A percentile compares a stretch with the other conserved stretches of the same genome.
Conservation (phyloP, 35 echinoderm and acorn worm genomes). For the Apostichopus japonicus region DNA sequence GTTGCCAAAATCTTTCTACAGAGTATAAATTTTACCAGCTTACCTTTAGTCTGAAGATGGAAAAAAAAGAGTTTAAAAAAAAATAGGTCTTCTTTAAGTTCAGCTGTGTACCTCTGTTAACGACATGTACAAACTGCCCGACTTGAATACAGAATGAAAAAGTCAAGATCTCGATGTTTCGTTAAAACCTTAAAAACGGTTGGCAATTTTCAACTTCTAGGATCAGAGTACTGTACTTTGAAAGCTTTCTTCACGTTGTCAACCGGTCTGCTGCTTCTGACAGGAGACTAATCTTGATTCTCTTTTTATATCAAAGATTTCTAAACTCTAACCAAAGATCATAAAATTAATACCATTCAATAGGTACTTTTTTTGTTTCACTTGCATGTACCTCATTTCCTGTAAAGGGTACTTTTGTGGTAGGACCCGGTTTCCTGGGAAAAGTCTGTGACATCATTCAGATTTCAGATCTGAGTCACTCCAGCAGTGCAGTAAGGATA, state of each 20-base stretch:
- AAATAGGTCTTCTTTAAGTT: too few relatives aligned
- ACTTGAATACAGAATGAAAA: too few relatives aligned
- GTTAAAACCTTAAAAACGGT: too few relatives aligned
- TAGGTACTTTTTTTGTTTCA: not conserved
- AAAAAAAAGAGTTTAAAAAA: too few relatives aligned
- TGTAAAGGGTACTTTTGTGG: conserved; percentile 12
- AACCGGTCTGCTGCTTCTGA: not conserved
- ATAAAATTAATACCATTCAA: not conserved
- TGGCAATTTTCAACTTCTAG: too few relatives aligned
- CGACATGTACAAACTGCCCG: too few relatives aligned
- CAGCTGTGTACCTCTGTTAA: too few relatives aligned
- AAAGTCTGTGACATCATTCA: conserved; percentile 17
- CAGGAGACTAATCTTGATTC: not conserved
- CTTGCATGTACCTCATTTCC: conserved; percentile 1
- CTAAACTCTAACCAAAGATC: not conserved
- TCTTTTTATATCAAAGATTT: not conserved
- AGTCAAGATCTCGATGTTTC: too few relatives aligned
- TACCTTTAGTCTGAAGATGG: too few relatives aligned
- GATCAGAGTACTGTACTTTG: too few relatives aligned
- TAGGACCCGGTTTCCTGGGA: not conserved
- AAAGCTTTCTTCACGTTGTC: not conserved
- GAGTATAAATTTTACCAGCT: too few relatives aligned
- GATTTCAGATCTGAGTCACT: not conserved
- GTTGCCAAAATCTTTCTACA: too few relatives aligned
- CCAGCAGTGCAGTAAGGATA: not conserved